Evolutionary conservation across 2,113 vertebrate genomes (phyloP).

Genomic region (Piprites chloris): DNA sequence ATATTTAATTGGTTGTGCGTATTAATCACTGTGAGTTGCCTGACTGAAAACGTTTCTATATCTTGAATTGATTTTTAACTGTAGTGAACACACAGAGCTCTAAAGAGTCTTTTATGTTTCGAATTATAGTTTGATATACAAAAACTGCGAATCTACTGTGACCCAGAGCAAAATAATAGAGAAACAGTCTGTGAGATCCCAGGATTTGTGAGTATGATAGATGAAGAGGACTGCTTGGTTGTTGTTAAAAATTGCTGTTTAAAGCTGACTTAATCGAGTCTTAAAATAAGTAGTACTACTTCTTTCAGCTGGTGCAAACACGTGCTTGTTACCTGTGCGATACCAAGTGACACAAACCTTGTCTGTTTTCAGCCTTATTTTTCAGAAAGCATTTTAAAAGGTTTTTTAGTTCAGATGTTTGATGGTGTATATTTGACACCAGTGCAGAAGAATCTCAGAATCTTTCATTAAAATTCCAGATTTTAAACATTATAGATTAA

Average conservation of each 20-base stretch:
- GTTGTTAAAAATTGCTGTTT: neutral
- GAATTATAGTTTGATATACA: slow-evolving; percentile 90
- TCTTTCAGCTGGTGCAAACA: neutral
- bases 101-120: neutral
- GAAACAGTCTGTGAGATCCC: slow-evolving; percentile 96
- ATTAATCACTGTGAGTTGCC: neutral
- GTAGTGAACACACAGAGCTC: neutral
- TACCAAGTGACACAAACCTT: neutral
- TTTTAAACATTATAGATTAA: neutral
- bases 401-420: neutral
- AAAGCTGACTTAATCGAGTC: neutral
- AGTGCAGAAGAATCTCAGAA: neutral
- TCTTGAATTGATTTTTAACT: neutral
- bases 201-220: slow-evolving; percentile 86
- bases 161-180: slow-evolving; percentile 91
- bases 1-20: neutral
- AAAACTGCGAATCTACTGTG: slow-evolving; percentile 95
- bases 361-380: neutral
- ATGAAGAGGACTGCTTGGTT: neutral
- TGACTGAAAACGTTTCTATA: neutral
- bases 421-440: neutral
- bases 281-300: neutral
- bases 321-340: neutral
- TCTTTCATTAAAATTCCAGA: neutral
- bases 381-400: neutral